phyloP scores from a whole-genome alignment of 2,113 vertebrate species.

The Vidua chalybeata region DNA sequence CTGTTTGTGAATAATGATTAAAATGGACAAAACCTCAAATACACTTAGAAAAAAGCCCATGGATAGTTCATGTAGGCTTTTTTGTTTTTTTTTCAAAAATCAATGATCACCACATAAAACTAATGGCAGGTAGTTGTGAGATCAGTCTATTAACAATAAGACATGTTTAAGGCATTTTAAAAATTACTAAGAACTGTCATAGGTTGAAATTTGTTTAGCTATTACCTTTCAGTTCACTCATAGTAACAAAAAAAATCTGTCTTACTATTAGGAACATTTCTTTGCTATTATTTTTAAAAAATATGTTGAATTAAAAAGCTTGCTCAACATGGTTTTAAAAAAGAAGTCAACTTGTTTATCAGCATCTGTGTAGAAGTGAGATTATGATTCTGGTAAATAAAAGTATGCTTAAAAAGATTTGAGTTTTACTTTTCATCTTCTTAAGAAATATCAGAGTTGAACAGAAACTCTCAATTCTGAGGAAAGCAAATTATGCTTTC shows the following conservation, averaged over 20 bases:
- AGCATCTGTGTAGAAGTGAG: neutral
- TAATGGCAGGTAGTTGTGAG: neutral
- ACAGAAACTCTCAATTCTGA: neutral
- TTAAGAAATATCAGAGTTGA: neutral
- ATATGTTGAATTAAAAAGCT: neutral
- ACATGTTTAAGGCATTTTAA: neutral
- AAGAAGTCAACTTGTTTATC: neutral
- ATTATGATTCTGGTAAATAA: neutral
- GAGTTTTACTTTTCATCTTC: neutral
- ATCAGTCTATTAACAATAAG: neutral
- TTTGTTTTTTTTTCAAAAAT: neutral
- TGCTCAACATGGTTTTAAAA: neutral
- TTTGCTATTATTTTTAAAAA: neutral
- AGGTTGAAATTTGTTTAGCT: neutral
- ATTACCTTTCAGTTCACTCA: neutral
- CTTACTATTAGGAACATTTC: neutral
- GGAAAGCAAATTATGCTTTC: neutral
- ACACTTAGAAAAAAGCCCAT: neutral
- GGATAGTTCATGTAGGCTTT: neutral
- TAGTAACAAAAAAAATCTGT: neutral
- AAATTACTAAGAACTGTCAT: neutral
- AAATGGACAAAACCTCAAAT: neutral
- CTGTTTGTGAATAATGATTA: neutral
- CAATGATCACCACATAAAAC: neutral
- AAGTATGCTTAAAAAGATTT: neutral